Evolutionary conservation across 2,113 vertebrate genomes (phyloP), one percentile per base, ranked within the genome.

Genomic region (Laterallus jamaicensis): DNA sequence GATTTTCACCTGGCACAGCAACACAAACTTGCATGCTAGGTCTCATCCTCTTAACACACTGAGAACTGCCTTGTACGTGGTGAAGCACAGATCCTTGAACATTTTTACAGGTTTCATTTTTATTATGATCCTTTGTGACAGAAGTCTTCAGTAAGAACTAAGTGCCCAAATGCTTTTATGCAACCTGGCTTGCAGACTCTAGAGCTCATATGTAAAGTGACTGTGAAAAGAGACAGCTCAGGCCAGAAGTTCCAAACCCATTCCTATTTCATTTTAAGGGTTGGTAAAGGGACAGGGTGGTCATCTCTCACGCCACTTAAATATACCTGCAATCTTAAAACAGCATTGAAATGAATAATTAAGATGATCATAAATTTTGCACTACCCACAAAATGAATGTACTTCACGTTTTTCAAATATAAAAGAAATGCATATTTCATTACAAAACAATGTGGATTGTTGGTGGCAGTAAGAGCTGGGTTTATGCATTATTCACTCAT

Each of bases 351-450:
- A 94, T 95, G 0, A 96, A 94, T 92, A 93, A 94, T 95, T 85
- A 82, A 95, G 35, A 73, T 39, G n/a, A 42, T 79, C 15, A 93
- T 95, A 79, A 95, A 95, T 95, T 91, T 90, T 97, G 50, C 55
- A 94, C 21, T 73, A 68, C 21, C 16, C 47, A 68, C 74, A 87
- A 91, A 90, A 89, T 73, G 69, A 90, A 82, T 73, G 56, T 76
- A 80, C 87, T 76, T 87, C 37, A 79, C 2, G 0, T 90, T 87
- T 87, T 85, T 90, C 82, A 91, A 94, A 92, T 82, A 95, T 37
- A 87, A 94, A 95, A 92, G 42, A 94, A 95, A 96, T 93, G 44
- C 67, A 86, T 93, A 93, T 94, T 96, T 94, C 63, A 90, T 92
- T 80, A 68, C 25, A 80, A 76, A 95, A 85, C 83, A 91, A 84